Evolutionary conservation across 2,888 invertebrate species (phyloP), one percentile per base, ranked within the genome.

Genomic region (Rhaphigaster nebulosa): DNA sequence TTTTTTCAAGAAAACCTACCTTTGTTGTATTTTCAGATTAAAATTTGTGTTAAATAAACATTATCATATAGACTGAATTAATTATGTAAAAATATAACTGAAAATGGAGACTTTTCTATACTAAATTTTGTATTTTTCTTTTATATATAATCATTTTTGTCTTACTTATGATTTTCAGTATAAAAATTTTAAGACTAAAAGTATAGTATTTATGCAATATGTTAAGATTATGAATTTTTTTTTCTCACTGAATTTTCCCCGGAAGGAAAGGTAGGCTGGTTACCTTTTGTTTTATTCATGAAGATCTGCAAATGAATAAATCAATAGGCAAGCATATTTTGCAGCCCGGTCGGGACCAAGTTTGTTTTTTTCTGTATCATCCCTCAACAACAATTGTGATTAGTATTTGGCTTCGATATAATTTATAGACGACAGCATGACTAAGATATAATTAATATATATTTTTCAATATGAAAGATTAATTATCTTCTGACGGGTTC

Each of bases 201-300:
- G 1, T 18, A 70, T 70, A 70, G 34, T 34, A 20, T 18, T 65
- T 65, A 4, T 65, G 29, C 4, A 29, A 29, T 65, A 15, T 65
- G 65, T 65, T n/a, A 65, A 65, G 29, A 65, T 65, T 29, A 29
- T 15, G n/a, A 65, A 65, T 65, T 13, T 65, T 65, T 56, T 56
- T 56, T 65, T 15, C n/a, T n/a, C 60, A 65, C 29, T 15, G 3
- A 13, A 60, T 29, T 13, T 29, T n/a, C 29, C 12, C n/a, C 2
- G 18, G 4, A 65, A 15, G 29, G 13, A 15, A 5, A 29, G 65
- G 65, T n/a, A 65, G 29, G 65, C 65, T 0, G n/a, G 65, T 29
- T 29, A n/a, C 65, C 65, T 29, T 65, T 29, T 65, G 29, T 65
- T n/a, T 65, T 65, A 65, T 65, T 65, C 65, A 65, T 65, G 65